Conservation (phyloP, 2,113 vertebrate genomes). For the Cebidichthys violaceus region DNA sequence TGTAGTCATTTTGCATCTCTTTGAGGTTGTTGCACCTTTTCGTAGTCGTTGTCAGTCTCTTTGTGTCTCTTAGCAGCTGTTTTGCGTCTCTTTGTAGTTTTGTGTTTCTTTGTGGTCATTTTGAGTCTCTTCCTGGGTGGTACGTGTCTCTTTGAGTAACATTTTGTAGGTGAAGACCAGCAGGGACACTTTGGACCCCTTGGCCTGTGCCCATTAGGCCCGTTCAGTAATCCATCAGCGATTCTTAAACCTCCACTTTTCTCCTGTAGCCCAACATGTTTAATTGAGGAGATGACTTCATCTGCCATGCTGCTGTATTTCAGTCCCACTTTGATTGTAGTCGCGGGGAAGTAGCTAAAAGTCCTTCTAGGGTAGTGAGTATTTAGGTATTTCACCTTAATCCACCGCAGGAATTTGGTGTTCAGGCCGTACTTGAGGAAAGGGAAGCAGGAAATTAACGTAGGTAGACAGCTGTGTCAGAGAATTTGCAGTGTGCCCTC, state of each 20-base stretch:
- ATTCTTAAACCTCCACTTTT: neutral
- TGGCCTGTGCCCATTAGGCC: neutral
- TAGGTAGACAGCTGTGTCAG: conserved; percentile 33
- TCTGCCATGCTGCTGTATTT: conserved; percentile 2
- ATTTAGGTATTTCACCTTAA: conserved; percentile 72
- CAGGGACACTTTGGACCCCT: neutral
- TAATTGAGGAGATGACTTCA: conserved; percentile 62
- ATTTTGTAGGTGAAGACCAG: no score
- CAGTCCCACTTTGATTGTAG: conserved; percentile 42
- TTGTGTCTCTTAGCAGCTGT: no score
- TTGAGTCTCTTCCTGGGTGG: neutral
- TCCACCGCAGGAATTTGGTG: conserved; percentile 64
- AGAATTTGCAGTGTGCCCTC: conserved; percentile 5
- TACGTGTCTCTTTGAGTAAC: no score
- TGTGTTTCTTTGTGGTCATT: no score
- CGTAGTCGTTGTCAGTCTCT: no score
- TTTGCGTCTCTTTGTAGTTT: no score
- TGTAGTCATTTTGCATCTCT: no score
- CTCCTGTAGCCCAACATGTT: neutral
- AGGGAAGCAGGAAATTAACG: conserved; percentile 41
- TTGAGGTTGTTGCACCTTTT: no score
- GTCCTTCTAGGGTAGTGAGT: conserved; percentile 75
- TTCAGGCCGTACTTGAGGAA: conserved; percentile 43
- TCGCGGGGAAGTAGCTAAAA: conserved; percentile 15
- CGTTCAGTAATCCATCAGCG: neutral